Conservation (phyloP, 2,888 invertebrate species). For the Phyto melanocephala region DNA sequence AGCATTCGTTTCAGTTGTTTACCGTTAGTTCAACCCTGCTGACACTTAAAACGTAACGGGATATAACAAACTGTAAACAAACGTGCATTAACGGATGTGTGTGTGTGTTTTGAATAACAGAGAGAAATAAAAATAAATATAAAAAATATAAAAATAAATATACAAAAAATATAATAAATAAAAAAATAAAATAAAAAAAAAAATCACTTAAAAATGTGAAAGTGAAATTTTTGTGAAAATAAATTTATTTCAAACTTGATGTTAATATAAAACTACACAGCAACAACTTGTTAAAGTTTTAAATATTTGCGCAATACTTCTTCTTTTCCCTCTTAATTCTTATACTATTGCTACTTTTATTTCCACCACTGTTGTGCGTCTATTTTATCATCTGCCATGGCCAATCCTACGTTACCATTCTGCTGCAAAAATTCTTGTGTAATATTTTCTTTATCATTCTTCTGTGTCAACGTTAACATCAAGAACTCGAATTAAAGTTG, state of each 20-base stretch:
- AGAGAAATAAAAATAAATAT: background rate
- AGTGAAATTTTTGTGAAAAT: background rate
- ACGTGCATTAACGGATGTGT: constrained; percentile 45
- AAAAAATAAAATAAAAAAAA: constrained; percentile 17
- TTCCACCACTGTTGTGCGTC: background rate
- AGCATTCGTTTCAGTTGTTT: constrained; percentile 69
- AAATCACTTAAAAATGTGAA: constrained; percentile 38
- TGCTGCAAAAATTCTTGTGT: background rate
- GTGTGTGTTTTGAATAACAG: constrained; percentile 31
- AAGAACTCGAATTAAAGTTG: background rate
- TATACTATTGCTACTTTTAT: background rate
- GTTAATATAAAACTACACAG: background rate
- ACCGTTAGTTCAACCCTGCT: constrained; percentile 70
- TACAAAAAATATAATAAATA: constrained; percentile 5
- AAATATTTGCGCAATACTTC: constrained; percentile 55
- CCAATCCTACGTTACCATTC: constrained; percentile 1
- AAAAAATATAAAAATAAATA: background rate
- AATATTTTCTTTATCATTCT: background rate
- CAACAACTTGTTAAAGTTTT: constrained; percentile 50
- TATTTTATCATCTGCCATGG: constrained; percentile 12
- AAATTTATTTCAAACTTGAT: background rate
- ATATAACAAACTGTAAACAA: constrained; percentile 10
- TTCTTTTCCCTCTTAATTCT: constrained; percentile 31
- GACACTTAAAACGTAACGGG: constrained; percentile 63
- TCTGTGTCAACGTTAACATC: background rate